phyloP scores from a whole-genome alignment of 2,113 vertebrate species.

The Aptenodytes forsteri region DNA sequence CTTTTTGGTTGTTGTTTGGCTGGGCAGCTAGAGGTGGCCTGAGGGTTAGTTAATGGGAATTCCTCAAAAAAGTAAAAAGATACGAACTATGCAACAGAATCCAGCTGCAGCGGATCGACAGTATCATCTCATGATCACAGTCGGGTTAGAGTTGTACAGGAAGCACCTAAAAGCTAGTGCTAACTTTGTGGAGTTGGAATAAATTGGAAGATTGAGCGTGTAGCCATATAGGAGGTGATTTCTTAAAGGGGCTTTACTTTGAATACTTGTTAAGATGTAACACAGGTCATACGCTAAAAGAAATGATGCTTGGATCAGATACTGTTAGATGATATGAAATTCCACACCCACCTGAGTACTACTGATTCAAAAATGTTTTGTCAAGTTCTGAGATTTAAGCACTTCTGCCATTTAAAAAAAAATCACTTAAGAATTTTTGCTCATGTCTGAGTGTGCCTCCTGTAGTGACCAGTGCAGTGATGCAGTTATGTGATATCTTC shows the following conservation, averaged over 20 bases:
- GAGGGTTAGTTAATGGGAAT: background rate
- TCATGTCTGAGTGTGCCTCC: background rate
- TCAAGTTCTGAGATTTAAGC: background rate
- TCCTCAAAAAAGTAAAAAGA: background rate
- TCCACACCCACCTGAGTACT: background rate
- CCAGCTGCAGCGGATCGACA: rapidly evolving
- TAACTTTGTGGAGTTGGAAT: background rate
- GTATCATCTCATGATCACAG: background rate
- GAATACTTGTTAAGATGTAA: background rate
- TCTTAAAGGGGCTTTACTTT: background rate
- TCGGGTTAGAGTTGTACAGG: background rate
- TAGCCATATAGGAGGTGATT: background rate
- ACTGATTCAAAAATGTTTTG: background rate
- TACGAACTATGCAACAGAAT: background rate
- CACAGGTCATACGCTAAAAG: background rate
- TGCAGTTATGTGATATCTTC: background rate
- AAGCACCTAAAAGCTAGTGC: background rate
- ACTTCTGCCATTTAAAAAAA: background rate
- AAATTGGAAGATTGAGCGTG: background rate
- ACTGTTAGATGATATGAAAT: background rate
- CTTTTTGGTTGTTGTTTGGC: background rate
- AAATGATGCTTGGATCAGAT: background rate
- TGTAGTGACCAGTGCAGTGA: background rate
- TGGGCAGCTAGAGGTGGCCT: background rate
- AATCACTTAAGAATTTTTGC: background rate